These are phyloP conservation scores for Sander vitreus DNA, from an alignment of 2,113 vertebrate genomes.

Conservation along the genomic window DNA sequence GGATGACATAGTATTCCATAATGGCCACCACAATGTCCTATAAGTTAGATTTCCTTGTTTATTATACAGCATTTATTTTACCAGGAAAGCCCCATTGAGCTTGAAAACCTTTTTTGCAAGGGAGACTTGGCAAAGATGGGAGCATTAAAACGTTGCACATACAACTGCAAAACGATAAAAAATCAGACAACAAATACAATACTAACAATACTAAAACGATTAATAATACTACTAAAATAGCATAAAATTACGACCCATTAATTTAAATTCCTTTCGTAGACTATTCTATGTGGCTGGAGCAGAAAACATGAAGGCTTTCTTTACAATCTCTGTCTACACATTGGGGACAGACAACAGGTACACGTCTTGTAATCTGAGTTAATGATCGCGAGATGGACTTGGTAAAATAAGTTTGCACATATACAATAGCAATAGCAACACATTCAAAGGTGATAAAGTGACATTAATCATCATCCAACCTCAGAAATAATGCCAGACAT, in stretches of 20 bases:
- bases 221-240: background rate
- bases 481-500: slow-evolving; percentile 39
- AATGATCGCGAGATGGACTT: background rate
- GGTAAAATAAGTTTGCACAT: background rate
- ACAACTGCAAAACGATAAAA: background rate
- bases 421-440: background rate
- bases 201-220: background rate
- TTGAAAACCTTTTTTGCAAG: background rate
- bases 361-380: background rate
- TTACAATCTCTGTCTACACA: background rate
- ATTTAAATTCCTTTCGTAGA: background rate
- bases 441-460: slow-evolving; percentile 26
- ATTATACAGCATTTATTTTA: background rate
- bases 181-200: background rate
- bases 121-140: background rate
- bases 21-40: background rate
- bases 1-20: background rate
- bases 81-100: background rate
- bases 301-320: background rate
- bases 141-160: background rate
- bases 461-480: slow-evolving; percentile 15
- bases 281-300: background rate
- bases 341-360: background rate
- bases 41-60: background rate
- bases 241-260: background rate